phyloP scores from a whole-genome alignment of 2,888 invertebrate genomes.

The Epsilonema sp. region DNA sequence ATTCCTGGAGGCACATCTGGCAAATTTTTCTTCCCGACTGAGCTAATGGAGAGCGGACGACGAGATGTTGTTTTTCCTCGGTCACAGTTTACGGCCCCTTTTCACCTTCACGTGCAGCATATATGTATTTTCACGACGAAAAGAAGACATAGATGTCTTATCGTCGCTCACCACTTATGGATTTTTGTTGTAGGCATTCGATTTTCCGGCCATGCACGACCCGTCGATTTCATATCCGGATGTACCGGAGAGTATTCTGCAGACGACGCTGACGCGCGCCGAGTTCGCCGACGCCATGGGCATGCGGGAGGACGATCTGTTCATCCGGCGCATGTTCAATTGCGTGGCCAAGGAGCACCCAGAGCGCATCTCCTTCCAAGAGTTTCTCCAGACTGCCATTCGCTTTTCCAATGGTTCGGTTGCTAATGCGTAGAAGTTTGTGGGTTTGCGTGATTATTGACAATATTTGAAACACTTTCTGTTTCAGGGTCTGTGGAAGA shows the following conservation, averaged over 20 bases:
- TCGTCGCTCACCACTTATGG: too few relatives aligned
- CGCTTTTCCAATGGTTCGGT: slow-evolving; percentile 58
- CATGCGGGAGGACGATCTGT: slow-evolving; percentile 80
- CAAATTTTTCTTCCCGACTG: too few relatives aligned
- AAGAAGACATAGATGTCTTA: too few relatives aligned
- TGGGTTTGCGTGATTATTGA: not conserved
- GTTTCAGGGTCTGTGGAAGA: slow-evolving; percentile 14
- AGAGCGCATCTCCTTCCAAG: slow-evolving; percentile 70
- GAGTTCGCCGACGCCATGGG: slow-evolving; percentile 87
- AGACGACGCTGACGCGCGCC: slow-evolving; percentile 52
- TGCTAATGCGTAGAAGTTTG: too few relatives aligned
- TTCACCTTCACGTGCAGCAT: too few relatives aligned
- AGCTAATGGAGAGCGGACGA: too few relatives aligned
- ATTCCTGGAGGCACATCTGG: too few relatives aligned
- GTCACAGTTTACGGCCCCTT: too few relatives aligned
- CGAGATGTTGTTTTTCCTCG: too few relatives aligned
- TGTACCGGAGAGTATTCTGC: slow-evolving; percentile 3
- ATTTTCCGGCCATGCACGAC: too few relatives aligned
- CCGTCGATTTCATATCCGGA: not conserved
- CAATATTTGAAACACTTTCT: not conserved
- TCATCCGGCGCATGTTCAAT: slow-evolving; percentile 90
- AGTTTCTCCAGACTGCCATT: slow-evolving; percentile 79
- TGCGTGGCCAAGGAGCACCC: slow-evolving; percentile 61
- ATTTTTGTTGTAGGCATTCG: too few relatives aligned
- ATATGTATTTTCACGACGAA: too few relatives aligned